Percentiles rank a stretch among this genome's conserved stretches.
Conservation (phyloP, 2,888 invertebrate species). For the Junonia oenone region DNA sequence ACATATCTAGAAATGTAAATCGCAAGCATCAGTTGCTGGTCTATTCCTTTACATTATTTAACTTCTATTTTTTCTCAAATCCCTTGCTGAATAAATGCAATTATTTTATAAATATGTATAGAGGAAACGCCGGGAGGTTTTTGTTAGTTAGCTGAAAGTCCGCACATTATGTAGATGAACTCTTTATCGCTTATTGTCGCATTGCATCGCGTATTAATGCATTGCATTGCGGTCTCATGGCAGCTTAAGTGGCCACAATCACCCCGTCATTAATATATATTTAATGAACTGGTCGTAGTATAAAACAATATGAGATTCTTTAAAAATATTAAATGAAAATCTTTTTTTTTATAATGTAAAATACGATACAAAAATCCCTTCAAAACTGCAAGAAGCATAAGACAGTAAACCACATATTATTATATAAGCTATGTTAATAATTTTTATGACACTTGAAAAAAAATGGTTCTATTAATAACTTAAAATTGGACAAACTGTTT, state of each 20-base stretch:
- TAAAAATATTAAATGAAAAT: too few relatives aligned
- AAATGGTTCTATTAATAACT: too few relatives aligned
- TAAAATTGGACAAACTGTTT: too few relatives aligned
- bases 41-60: background rate
- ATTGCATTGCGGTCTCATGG: background rate
- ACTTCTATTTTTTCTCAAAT: background rate
- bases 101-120: slow-evolving; percentile 47
- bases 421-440: too few relatives aligned
- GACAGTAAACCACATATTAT: too few relatives aligned
- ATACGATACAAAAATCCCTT: too few relatives aligned
- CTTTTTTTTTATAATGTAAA: too few relatives aligned
- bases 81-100: slow-evolving; percentile 37
- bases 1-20: background rate
- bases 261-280: background rate
- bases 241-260: background rate
- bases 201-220: background rate
- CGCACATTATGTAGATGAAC: slow-evolving; percentile 6
- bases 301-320: background rate
- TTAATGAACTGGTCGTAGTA: background rate
- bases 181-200: slow-evolving; percentile 21
- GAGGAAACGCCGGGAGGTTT: background rate
- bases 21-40: background rate
- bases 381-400: too few relatives aligned
- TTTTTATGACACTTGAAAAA: too few relatives aligned
- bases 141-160: background rate